A percentile compares a stretch with the other conserved stretches of the same genome.
Conservation (phyloP, 2,888 invertebrate genomes). For the Caradrina kadenii region DNA sequence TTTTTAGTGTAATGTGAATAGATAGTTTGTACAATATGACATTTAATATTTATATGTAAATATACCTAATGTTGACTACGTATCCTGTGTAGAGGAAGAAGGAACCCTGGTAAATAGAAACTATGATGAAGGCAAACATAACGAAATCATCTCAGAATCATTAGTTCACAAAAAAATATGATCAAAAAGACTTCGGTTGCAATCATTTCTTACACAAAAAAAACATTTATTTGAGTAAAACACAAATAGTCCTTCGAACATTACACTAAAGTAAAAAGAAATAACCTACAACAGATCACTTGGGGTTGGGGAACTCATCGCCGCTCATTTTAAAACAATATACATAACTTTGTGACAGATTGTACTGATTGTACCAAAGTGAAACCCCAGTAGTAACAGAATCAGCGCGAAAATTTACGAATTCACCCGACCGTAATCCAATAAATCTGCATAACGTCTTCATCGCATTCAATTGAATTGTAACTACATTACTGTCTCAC, state of each 20-base stretch:
- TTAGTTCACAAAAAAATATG: no score
- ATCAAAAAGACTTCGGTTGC: no score
- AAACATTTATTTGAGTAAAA: no score
- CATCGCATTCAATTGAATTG: conserved; percentile 50
- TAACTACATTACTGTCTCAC: conserved; percentile 50
- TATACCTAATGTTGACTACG: no score
- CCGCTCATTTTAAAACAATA: conserved; percentile 21
- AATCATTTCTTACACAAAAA: no score
- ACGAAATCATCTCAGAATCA: no score
- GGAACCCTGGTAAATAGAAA: no score
- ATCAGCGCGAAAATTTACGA: conserved; percentile 44
- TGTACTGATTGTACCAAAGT: conserved; percentile 35
- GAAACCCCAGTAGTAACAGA: conserved; percentile 40
- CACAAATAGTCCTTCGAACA: neutral
- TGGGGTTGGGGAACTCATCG: conserved; percentile 1
- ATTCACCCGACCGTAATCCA: conserved; percentile 37
- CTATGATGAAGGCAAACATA: no score
- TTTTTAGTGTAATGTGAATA: conserved; percentile 31
- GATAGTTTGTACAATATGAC: conserved; percentile 16
- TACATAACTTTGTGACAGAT: conserved; percentile 27
- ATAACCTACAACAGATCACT: neutral
- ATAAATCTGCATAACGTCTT: conserved; percentile 57
- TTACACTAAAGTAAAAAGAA: neutral
- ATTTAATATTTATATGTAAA: neutral
- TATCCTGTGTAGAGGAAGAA: no score